Conservation (phyloP, 2,888 invertebrate genomes). For the Netelia melanura region DNA sequence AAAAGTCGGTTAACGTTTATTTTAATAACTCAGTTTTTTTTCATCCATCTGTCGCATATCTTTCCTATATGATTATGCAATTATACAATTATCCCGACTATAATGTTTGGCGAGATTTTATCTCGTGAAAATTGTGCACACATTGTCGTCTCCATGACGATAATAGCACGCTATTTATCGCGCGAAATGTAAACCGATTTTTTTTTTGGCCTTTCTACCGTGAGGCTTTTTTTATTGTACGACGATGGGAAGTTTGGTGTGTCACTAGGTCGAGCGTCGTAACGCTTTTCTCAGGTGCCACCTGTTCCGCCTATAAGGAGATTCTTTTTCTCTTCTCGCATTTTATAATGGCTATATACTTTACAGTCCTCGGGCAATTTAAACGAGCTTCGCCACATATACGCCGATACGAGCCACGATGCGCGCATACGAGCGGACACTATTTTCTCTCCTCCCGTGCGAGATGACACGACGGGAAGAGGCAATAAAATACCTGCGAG, state of each 20-base stretch:
- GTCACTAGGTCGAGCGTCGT: conserved; percentile 57
- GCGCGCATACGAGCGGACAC: neutral
- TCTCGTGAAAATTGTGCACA: conserved; percentile 5
- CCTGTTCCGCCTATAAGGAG: conserved; percentile 17
- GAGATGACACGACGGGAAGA: conserved; percentile 9
- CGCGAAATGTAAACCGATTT: neutral
- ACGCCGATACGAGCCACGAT: too few species aligned
- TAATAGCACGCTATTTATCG: neutral
- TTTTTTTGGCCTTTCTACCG: neutral
- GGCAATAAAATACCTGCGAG: conserved; percentile 39
- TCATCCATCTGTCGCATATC: neutral
- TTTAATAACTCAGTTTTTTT: conserved; percentile 25
- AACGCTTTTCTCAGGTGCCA: conserved; percentile 47
- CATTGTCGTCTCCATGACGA: neutral
- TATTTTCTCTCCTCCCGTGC: conserved; percentile 42
- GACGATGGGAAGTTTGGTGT: conserved; percentile 9
- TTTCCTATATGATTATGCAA: conserved; percentile 39
- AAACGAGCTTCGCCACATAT: conserved; percentile 30
- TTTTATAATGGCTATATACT: neutral
- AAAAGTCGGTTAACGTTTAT: conserved; percentile 21
- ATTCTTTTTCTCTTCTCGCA: neutral
- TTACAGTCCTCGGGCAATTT: conserved; percentile 11
- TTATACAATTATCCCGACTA: conserved; percentile 36
- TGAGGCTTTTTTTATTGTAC: neutral
- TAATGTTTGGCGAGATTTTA: conserved; percentile 3